Percentiles rank a stretch among this genome's conserved stretches.
Conservation (phyloP, 2,888 invertebrate genomes). For the Drosophila maculinotata region DNA sequence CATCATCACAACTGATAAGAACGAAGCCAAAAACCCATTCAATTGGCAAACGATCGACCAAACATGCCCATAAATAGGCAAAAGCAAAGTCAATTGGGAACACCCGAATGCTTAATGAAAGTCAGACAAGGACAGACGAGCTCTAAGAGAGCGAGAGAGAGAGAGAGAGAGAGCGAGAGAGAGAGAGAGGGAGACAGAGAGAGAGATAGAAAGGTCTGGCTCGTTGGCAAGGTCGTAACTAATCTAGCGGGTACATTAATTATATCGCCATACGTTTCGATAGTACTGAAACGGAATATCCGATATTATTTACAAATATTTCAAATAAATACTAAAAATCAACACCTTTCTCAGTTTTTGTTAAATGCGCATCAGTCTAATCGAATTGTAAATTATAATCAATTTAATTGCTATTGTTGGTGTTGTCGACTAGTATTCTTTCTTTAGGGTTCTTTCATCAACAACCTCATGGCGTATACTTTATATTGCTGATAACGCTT, state of each 20-base stretch:
- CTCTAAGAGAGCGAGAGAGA: neutral
- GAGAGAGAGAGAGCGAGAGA: neutral
- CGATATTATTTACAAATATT: too few relatives aligned
- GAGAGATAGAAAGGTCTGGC: conserved; percentile 1
- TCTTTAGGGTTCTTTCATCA: conserved; percentile 17
- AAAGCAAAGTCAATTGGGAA: conserved; percentile 41
- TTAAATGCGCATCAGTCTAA: neutral
- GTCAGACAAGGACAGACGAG: conserved; percentile 12
- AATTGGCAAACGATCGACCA: conserved; percentile 34
- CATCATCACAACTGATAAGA: conserved; percentile 52
- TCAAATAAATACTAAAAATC: neutral
- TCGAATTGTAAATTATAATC: conserved; percentile 36
- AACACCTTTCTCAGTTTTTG: neutral
- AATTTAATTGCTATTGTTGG: conserved; percentile 27
- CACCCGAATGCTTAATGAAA: conserved; percentile 20
- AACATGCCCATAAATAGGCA: conserved; percentile 76
- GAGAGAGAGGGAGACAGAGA: conserved; percentile 1
- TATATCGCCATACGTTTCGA: neutral
- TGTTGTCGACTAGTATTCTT: neutral
- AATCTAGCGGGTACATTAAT: conserved; percentile 28
- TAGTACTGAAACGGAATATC: neutral
- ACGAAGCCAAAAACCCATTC: conserved; percentile 35
- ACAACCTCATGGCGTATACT: conserved; percentile 28
- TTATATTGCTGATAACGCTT: conserved; percentile 43
- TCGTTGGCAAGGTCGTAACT: conserved; percentile 58